Evolutionary conservation across 2,888 invertebrate genomes (phyloP), one percentile per base, ranked within the genome.

Genomic region (Poecilus cupreus): DNA sequence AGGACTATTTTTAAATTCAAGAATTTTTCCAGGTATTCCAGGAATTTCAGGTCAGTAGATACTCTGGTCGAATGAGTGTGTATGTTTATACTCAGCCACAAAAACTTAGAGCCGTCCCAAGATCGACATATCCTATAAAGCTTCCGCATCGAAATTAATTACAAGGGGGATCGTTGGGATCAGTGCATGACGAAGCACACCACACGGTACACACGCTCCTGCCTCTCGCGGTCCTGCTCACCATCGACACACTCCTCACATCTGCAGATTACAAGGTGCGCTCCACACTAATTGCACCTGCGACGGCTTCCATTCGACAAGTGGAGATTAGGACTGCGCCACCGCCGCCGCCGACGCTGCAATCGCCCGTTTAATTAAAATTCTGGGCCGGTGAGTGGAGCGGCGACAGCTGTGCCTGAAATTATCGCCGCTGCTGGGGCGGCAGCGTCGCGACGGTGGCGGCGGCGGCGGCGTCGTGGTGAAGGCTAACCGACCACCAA

Each of bases 361-460:
- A n/a, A 76, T 76, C 76, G 51, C 24, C 76, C 49, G 78, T 79
- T 79, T 79, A 70, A 79, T 79, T 79, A 79, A 79, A 70, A 79
- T 79, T 79, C 51, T 49, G 79, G 11, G 24, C 32, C 57, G 46
- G 76, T 37, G 37, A 26, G 76, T 20, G 18, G 37, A 8, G 24
- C 74, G 32, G 79, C 64, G 49, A 70, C 79, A 79, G 68, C 79
- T 79, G 79, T 49, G 43, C 24, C 32, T 18, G 54, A 20, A 79
- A 79, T 79, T 79, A 79, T 79, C 78, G 39, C 46, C 26, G 60
- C 6, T 11, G 32, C 32, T 32, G 32, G 32, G 1, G 32, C n/a
- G n/a, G n/a, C n/a, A n/a, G n/a, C n/a, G n/a, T n/a, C n/a, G 32
- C 32, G 32, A 8, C 32, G 8, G 32, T 32, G 32, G 32, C n/a